Conservation (phyloP, 2,888 invertebrate species). For the Hymenopus coronatus region DNA sequence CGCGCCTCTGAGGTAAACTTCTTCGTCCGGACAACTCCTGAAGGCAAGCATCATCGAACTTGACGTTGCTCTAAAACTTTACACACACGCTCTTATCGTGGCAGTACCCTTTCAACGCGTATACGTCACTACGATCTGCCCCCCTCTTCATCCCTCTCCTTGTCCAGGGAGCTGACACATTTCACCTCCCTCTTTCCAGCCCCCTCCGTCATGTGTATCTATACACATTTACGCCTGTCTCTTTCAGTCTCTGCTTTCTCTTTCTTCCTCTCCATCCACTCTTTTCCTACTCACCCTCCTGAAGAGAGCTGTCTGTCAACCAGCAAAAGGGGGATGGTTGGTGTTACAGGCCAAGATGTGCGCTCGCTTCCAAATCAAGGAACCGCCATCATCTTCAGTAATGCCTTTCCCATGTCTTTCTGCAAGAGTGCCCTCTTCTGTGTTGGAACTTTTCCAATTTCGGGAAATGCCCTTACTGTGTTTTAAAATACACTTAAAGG, state of each 20-base stretch:
- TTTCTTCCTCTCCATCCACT: constrained; percentile 13
- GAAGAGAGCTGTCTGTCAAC: constrained; percentile 20
- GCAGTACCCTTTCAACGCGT: not conserved
- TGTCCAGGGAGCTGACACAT: not conserved
- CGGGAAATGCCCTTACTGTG: not conserved
- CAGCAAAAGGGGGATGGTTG: constrained; percentile 2
- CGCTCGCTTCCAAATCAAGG: not conserved
- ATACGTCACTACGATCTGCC: not conserved
- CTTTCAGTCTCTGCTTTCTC: constrained; percentile 9
- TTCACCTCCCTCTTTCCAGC: not conserved
- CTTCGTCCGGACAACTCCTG: not conserved
- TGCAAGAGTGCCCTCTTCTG: not conserved
- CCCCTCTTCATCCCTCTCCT: not conserved
- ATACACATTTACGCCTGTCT: constrained; percentile 6
- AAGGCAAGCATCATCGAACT: not conserved
- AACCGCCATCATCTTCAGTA: not conserved
- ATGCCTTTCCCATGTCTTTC: not conserved
- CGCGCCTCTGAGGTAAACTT: not conserved
- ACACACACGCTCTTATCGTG: not conserved
- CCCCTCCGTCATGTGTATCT: not conserved
- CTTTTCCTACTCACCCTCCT: not conserved
- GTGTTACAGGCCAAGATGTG: not conserved
- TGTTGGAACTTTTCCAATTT: not conserved
- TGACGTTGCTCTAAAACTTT: not conserved
- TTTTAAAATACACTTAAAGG: not conserved